Evolutionary conservation across 2,113 vertebrate genomes (phyloP).

Genomic region (Albula glossodonta): DNA sequence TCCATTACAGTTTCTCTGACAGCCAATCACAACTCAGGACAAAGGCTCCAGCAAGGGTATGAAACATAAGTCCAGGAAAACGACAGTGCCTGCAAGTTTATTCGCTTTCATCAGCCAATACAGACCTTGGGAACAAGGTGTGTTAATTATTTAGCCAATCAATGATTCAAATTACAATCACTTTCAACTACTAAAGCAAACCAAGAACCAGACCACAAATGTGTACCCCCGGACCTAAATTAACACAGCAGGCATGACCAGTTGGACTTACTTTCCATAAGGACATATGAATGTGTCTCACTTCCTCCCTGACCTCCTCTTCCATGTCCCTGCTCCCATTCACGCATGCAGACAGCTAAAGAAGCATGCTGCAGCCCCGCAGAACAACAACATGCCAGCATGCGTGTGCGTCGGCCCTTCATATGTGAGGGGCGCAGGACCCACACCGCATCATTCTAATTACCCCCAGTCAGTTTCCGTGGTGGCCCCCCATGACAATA

Average conservation of each 20-base stretch:
- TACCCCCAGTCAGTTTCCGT: constrained; percentile 34
- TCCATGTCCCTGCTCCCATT: constrained; percentile 14
- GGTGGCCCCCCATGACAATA: constrained; percentile 54
- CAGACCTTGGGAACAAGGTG: too few relatives aligned
- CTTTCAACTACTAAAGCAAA: too few relatives aligned
- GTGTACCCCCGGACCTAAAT: background rate
- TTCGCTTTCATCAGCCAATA: too few relatives aligned
- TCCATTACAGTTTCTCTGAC: background rate
- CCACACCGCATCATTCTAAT: background rate
- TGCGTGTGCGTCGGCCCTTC: background rate
- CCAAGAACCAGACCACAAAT: too few relatives aligned
- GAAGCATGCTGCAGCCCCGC: background rate
- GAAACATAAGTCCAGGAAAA: too few relatives aligned
- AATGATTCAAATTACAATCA: too few relatives aligned
- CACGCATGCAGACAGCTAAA: background rate
- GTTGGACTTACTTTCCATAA: constrained; percentile 71
- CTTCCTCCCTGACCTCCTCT: constrained; percentile 66
- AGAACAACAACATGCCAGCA: background rate
- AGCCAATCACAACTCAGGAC: background rate
- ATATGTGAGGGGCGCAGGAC: too few relatives aligned
- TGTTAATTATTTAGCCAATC: too few relatives aligned
- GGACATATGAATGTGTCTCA: constrained; percentile 63
- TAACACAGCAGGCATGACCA: constrained; percentile 34
- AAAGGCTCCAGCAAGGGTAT: too few relatives aligned
- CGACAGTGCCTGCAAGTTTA: too few relatives aligned